Conservation (phyloP, 2,888 invertebrate species). For the Oscheius sp. region DNA sequence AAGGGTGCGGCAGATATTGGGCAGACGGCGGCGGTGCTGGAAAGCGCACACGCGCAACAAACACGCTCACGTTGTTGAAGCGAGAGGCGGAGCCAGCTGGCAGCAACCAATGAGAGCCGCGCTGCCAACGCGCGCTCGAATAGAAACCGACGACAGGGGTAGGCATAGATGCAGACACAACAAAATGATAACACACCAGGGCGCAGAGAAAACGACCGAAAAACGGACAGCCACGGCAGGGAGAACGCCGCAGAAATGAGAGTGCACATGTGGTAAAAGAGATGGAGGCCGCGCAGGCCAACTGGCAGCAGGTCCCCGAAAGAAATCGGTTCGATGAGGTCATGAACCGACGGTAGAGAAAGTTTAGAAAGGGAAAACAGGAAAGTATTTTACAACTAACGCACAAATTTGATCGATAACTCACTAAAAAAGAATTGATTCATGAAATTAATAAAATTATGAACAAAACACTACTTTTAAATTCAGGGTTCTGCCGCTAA, state of each 20-base stretch:
- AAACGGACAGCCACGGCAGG: slow-evolving; percentile 8
- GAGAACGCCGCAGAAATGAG: slow-evolving; percentile 7
- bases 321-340: slow-evolving; percentile 22
- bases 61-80: slow-evolving; percentile 37
- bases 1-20: slow-evolving; percentile 3
- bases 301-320: background rate
- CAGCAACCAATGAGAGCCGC: slow-evolving; percentile 28
- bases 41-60: slow-evolving; percentile 36
- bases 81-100: slow-evolving; percentile 32
- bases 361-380: too few relatives aligned
- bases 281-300: background rate
- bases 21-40: slow-evolving; percentile 28
- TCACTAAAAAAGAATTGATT: too few relatives aligned
- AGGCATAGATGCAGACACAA: slow-evolving; percentile 30
- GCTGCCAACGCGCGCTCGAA: slow-evolving; percentile 34
- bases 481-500: too few relatives aligned
- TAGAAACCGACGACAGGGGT: slow-evolving; percentile 13
- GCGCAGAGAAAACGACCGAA: slow-evolving; percentile 15
- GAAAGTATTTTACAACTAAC: too few relatives aligned
- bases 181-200: slow-evolving; percentile 37
- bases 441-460: too few relatives aligned
- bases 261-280: slow-evolving; percentile 5
- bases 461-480: too few relatives aligned
- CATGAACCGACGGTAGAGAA: background rate
- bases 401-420: too few relatives aligned